phyloP scores from a whole-genome alignment of 2,888 invertebrate species.

The Acrobasis suavella region DNA sequence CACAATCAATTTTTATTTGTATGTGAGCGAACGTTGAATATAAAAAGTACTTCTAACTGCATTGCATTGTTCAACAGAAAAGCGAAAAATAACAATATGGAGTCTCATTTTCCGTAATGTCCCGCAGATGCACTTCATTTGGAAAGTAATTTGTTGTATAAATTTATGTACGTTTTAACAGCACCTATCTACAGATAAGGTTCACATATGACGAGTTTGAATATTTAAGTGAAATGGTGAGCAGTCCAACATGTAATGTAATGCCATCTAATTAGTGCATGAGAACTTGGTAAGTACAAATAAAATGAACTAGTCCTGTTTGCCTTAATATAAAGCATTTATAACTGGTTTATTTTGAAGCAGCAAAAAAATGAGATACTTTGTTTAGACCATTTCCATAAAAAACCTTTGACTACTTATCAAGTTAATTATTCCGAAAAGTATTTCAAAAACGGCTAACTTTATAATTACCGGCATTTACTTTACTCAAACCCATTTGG shows the following conservation, averaged over 20 bases:
- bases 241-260: background rate
- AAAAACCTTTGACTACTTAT: no score
- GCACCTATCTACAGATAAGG: background rate
- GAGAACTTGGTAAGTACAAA: background rate
- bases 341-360: no score
- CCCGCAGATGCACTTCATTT: constrained; percentile 15
- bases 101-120: constrained; percentile 14
- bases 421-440: no score
- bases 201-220: background rate
- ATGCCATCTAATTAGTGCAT: background rate
- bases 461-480: no score
- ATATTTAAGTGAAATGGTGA: background rate
- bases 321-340: no score
- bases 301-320: background rate
- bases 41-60: background rate
- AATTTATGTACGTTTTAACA: constrained; percentile 14
- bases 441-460: no score
- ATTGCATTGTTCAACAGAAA: background rate
- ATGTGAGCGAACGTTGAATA: background rate
- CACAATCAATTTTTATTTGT: background rate
- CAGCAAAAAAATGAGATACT: no score
- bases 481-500: no score
- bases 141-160: constrained; percentile 15
- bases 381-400: no score
- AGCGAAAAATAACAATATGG: constrained; percentile 12